phyloP scores from a whole-genome alignment of 2,113 vertebrate species.

The Poeciliopsis turrubarensis region DNA sequence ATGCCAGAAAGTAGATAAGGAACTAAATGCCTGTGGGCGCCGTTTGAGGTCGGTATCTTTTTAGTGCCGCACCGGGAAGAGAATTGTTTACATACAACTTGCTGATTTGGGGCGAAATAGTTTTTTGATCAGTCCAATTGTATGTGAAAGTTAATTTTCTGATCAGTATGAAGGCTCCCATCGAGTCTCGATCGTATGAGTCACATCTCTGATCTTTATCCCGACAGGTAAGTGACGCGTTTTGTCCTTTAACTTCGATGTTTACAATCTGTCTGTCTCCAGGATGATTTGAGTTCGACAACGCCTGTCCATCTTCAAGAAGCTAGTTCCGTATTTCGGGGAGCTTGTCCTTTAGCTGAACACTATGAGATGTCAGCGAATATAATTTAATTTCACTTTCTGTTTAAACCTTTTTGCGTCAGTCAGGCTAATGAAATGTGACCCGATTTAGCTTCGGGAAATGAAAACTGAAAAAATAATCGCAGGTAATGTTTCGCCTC shows the following conservation, averaged over 20 bases:
- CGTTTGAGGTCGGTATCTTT: constrained; percentile 62
- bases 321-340: background rate
- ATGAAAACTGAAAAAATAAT: background rate
- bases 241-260: constrained; percentile 3
- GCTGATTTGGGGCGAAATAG: constrained; percentile 10
- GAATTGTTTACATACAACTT: constrained; percentile 69
- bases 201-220: background rate
- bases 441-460: background rate
- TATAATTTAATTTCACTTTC: constrained; percentile 27
- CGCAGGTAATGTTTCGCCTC: background rate
- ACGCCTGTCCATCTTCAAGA: background rate
- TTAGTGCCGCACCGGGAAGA: constrained; percentile 46
- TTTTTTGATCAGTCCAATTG: background rate
- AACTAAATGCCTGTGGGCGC: constrained; percentile 26
- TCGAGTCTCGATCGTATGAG: background rate
- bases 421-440: background rate
- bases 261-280: background rate
- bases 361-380: background rate
- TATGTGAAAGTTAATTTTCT: background rate
- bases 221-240: constrained; percentile 43
- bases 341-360: background rate
- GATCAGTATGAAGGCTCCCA: background rate
- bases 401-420: background rate
- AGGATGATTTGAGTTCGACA: background rate
- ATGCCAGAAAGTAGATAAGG: constrained; percentile 8